Conservation (phyloP, 2,113 vertebrate species). For the Azemiops feae region DNA sequence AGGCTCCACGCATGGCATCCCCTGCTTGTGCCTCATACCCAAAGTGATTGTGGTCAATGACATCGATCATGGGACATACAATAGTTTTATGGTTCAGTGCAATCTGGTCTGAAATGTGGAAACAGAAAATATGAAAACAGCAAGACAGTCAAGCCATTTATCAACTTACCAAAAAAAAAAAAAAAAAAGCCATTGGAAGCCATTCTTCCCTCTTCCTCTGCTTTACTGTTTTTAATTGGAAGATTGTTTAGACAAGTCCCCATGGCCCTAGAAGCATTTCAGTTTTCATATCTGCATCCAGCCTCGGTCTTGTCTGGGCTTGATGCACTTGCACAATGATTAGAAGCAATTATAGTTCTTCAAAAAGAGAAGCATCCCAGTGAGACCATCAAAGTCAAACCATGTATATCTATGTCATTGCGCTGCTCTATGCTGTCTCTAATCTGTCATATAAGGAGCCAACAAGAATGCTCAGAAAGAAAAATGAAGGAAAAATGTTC, state of each 20-base stretch:
- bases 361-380: conserved; percentile 70
- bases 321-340: conserved; percentile 67
- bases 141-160: conserved; percentile 65
- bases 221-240: conserved; percentile 21
- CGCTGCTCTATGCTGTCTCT: conserved; percentile 70
- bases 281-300: conserved; percentile 50
- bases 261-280: conserved; percentile 27
- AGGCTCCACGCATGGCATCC: conserved; percentile 89
- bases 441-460: conserved; percentile 71
- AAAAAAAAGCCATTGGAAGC: conserved; percentile 48
- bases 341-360: conserved; percentile 75
- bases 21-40: conserved; percentile 89
- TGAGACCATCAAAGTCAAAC: conserved; percentile 67
- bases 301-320: conserved; percentile 51
- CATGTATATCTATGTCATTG: conserved; percentile 67
- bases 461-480: conserved; percentile 36
- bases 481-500: conserved; percentile 26
- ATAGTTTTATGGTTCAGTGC: conserved; percentile 88
- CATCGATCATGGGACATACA: conserved; percentile 92
- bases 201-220: neutral
- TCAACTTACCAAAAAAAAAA: conserved; percentile 44
- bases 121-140: conserved; percentile 65
- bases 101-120: conserved; percentile 86
- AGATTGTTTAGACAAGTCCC: conserved; percentile 47
- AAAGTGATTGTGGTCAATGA: conserved; percentile 94